A percentile compares a stretch with the other conserved stretches of the same genome.
phyloP scores from a whole-genome alignment of 2,113 vertebrate species.

The Illadopsis cleaveri region DNA sequence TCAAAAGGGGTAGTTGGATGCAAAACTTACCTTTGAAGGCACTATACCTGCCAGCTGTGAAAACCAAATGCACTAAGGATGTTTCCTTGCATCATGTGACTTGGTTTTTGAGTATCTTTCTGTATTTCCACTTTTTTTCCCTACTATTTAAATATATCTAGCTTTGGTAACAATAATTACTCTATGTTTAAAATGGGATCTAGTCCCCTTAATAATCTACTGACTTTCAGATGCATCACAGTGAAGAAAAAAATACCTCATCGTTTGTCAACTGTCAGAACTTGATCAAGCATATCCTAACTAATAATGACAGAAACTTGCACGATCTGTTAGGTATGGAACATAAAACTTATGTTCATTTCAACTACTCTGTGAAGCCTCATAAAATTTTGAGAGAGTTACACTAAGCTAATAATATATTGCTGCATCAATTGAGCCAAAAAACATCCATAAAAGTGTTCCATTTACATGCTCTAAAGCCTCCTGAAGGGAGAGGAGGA shows the following conservation, averaged over 20 bases:
- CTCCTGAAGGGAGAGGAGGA: not conserved
- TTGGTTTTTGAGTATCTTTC: not conserved
- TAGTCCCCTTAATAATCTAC: not conserved
- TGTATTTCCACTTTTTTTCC: not conserved
- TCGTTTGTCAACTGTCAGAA: not conserved
- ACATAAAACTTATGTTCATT: conserved; percentile 43
- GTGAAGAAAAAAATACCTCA: not conserved
- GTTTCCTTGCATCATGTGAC: not conserved
- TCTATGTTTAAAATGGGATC: not conserved
- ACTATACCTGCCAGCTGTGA: not conserved
- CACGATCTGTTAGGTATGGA: conserved; percentile 1
- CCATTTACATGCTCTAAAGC: not conserved
- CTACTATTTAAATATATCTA: not conserved
- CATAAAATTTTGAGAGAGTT: conserved; percentile 55
- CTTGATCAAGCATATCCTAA: conserved; percentile 22
- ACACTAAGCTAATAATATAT: not conserved
- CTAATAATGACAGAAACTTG: conserved; percentile 21
- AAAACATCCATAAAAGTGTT: not conserved
- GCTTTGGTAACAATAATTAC: not conserved
- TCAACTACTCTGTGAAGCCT: conserved; percentile 37
- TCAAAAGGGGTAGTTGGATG: not conserved
- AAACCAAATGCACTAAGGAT: accelerated
- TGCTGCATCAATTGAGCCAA: conserved; percentile 21
- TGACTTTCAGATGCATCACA: not conserved
- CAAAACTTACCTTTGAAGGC: not conserved